Base-by-base conservation (phyloP, 2,113 vertebrate species). In the Hyperopisus bebe region DNA sequence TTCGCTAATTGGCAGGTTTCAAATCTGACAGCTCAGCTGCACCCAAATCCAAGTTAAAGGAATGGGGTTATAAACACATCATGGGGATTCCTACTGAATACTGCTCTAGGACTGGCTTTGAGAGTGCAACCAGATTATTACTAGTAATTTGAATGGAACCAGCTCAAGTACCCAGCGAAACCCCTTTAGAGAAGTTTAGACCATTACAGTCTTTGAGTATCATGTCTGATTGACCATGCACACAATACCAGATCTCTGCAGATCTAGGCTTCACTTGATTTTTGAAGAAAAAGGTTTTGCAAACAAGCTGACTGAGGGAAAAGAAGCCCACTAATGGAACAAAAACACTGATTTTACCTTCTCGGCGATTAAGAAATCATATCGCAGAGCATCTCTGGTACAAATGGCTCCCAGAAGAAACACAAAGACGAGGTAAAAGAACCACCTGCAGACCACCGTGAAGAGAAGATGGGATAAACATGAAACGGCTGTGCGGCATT, bases 361-460 rank as follows among this genome's bases (percentile, higher is more conserved):
- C 95, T 99, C 98, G 17, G 98, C 98, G 91, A 99, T 99, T 95
- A 99, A 97, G 95, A 99, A 99, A 94, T 99, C 97, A 89, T 96
- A 97, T 92, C 96, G 98, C 53, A 99, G 98, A 3, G 97, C 96
- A 90, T 98, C 98, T 89, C 98, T 96, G 55, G 97, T 98, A 91
- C 98, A 99, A 94, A 97, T 94, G 92, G 98, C 97, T 92, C 98
- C 98, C 53, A 99, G 95, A 94, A 99, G 95, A 94, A 99, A 97
- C 91, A 97, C 97, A 84, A 99, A 99, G 92, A 99, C 94, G 74
- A 99, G 95, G 95, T 99, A 99, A 48, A 99, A 96, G 96, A 99
- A 99, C 98, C 98, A 99, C 95, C 98, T 99, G 97, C 74, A 94
- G 95, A 93, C 90, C 92, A 31, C 62, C 27, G 3, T 31, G 62